A percentile compares a stretch with the other conserved stretches of the same genome.
These are phyloP conservation scores for Larimichthys polyactis DNA, from an alignment of 2,113 vertebrate species.

Conservation along the genomic window DNA sequence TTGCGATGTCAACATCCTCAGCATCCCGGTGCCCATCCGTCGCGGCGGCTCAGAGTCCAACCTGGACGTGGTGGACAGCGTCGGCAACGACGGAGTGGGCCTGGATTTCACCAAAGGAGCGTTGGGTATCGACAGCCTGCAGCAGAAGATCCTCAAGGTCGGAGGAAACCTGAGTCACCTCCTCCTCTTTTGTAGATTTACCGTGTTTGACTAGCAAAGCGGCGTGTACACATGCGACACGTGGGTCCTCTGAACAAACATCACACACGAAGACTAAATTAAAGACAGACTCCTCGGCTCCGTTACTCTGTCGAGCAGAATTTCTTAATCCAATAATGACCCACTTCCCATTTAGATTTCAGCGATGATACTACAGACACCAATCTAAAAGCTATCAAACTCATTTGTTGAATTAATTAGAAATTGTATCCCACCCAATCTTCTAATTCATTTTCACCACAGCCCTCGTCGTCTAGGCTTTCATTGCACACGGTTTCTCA, in stretches of 20 bases:
- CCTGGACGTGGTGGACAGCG: conserved; percentile 90
- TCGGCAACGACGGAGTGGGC: conserved; percentile 82
- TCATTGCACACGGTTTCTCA: background rate
- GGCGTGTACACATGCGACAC: background rate
- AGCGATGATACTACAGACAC: background rate
- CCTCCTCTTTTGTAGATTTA: background rate
- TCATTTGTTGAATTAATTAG: background rate
- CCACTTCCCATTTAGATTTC: background rate
- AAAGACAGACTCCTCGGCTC: background rate
- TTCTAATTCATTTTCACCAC: background rate
- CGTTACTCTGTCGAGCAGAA: background rate
- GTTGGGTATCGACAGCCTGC: conserved; percentile 90
- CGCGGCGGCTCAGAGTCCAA: conserved; percentile 95
- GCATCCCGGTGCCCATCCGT: conserved; percentile 90
- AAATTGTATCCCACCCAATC: background rate
- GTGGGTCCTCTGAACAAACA: background rate
- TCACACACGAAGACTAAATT: background rate
- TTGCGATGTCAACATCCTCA: conserved; percentile 90
- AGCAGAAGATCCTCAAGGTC: conserved; percentile 95
- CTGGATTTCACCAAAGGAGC: conserved; percentile 93
- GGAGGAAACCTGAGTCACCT: background rate
- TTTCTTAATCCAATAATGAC: background rate
- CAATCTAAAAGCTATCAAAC: background rate
- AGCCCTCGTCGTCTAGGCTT: background rate
- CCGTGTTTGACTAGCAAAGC: conserved; percentile 19